Percentiles rank a stretch among this genome's conserved stretches.
phyloP scores from a whole-genome alignment of 2,888 invertebrate species.

The Rhorus exstirpatorius region DNA sequence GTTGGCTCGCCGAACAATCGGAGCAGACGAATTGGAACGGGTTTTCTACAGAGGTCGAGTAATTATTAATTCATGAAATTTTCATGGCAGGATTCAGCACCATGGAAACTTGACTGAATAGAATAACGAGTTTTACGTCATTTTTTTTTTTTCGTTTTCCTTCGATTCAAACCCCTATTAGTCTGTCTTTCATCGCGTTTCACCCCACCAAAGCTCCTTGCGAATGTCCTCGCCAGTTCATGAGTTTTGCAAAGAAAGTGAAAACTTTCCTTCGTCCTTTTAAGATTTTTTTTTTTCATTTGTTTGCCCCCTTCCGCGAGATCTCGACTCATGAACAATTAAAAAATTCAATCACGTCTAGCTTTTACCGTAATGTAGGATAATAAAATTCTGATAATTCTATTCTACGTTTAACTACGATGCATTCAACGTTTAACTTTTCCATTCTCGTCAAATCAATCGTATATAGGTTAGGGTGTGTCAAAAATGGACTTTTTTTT shows the following conservation, averaged over 20 bases:
- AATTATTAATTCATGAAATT: slow-evolving; percentile 60
- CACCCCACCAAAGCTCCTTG: slow-evolving; percentile 36
- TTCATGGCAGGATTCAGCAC: slow-evolving; percentile 13
- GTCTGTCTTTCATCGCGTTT: slow-evolving; percentile 49
- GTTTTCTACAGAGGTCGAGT: slow-evolving; percentile 28
- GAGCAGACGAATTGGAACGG: slow-evolving; percentile 18
- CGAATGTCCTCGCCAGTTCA: slow-evolving; percentile 39
- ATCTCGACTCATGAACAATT: slow-evolving; percentile 31
- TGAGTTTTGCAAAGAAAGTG: slow-evolving; percentile 44
- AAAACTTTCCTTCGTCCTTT: slow-evolving; percentile 42
- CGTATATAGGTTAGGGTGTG: no score
- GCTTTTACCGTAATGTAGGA: no score
- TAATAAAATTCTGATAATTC: no score
- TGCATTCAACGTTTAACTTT: no score
- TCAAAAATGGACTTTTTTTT: no score
- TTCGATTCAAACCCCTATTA: slow-evolving; percentile 50
- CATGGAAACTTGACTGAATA: slow-evolving; percentile 26
- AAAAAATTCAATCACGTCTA: no score
- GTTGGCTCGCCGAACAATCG: slow-evolving; percentile 8
- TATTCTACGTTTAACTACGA: no score
- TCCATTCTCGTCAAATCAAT: no score
- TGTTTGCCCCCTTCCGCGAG: background rate
- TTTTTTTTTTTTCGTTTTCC: background rate
- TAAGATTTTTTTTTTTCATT: slow-evolving; percentile 2
- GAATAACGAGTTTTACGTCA: slow-evolving; percentile 31